Evolutionary conservation across 2,113 vertebrate genomes (phyloP), one percentile per base, ranked within the genome.

Genomic region (Grammomys dolichurus): DNA sequence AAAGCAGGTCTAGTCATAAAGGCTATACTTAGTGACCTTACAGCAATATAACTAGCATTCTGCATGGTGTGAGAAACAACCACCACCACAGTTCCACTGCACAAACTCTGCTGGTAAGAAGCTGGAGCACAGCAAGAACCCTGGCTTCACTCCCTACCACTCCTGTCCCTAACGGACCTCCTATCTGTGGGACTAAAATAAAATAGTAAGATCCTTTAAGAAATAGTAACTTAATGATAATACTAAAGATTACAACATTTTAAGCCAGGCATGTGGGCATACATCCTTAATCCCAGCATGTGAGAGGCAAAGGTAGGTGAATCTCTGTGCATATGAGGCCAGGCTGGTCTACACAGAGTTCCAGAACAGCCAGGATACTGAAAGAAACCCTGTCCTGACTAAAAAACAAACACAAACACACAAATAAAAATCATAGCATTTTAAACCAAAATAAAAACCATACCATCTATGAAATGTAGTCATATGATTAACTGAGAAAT

Each of bases 1-100:
- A 91, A 33, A 51, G 56, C 20, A 36, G 58, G 75, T 46, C 84
- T n/a, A 89, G 69, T 70, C n/a, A 60, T 89, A 91, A 86, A 90
- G 67, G 19, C 10, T 65, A 87, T 8, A 92, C 28, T 86, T 95
- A 90, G 31, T 94, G 60, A 87, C 48, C 14, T 33, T 51, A 70
- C 43, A 93, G 63, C 10, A 95, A 77, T 40, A 75, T 43, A 86
- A 86, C 1, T 43, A 70, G 3, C 85, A 80, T 22, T 90, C 28
- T 54, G 78, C 5, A 75, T 48, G 43, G 12, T 36, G 13, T 56
- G 7, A 7, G 11, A 63, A 67, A 63, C 24, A 26, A 65, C 40
- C 26, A 92, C 36, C 40, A n/a, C 5, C 5, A 28, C 13, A 82
- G 4, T 40, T 46, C 67, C 56, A 82, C 22, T 40, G 11, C 22